Conservation (phyloP, 2,797 vertebrate genomes). For the Uromys caudimaculatus region DNA sequence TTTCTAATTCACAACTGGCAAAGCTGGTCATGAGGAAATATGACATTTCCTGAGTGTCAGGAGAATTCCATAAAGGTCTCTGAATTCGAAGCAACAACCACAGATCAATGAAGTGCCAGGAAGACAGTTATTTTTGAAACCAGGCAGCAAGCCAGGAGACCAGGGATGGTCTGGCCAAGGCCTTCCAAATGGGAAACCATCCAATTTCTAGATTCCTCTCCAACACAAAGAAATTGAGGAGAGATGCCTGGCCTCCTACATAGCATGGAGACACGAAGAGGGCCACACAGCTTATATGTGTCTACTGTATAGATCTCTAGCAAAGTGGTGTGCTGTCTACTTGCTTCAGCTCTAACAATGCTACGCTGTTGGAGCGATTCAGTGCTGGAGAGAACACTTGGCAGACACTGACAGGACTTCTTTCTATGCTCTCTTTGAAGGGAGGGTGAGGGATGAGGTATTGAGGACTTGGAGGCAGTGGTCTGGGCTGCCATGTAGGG, state of each 20-base stretch:
- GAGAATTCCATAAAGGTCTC: constrained; percentile 67
- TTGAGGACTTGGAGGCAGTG: background rate
- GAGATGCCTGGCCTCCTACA: background rate
- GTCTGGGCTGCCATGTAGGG: background rate
- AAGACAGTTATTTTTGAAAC: constrained; percentile 68
- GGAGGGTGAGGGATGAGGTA: no score
- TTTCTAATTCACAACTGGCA: constrained; percentile 56
- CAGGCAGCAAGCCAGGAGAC: constrained; percentile 50
- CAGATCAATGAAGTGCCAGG: constrained; percentile 62
- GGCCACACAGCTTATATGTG: no score
- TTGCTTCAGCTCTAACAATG: background rate
- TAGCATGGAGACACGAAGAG: background rate
- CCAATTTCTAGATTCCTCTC: background rate
- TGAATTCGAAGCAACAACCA: constrained; percentile 35
- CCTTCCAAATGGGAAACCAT: constrained; percentile 30
- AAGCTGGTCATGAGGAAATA: constrained; percentile 19
- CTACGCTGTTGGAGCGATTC: background rate
- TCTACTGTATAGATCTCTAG: background rate
- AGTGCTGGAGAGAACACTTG: background rate
- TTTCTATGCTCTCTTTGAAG: background rate
- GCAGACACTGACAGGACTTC: background rate
- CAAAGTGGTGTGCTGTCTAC: background rate
- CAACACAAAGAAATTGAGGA: background rate
- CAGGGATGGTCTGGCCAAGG: background rate
- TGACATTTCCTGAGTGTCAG: constrained; percentile 55